These are phyloP conservation scores for Diadromus collaris DNA, from an alignment of 2,888 invertebrate genomes.

Conservation along the genomic window DNA sequence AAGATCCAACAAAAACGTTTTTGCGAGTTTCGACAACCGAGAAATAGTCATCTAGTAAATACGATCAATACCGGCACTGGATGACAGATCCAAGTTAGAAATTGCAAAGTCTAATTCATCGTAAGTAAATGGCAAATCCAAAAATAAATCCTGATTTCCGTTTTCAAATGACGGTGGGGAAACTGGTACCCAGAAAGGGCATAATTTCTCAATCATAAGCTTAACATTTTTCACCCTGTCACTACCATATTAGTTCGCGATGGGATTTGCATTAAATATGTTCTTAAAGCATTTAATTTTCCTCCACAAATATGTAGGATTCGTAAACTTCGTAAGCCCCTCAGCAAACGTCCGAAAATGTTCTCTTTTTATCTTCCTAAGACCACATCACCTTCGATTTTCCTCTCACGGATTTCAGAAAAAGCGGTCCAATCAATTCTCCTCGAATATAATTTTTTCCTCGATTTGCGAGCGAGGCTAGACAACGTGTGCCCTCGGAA, in stretches of 20 bases:
- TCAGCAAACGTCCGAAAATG: constrained; percentile 30
- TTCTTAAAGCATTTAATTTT: constrained; percentile 45
- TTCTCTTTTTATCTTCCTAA: constrained; percentile 33
- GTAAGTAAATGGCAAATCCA: constrained; percentile 32
- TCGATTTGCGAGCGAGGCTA: neutral
- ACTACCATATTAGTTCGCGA: constrained; percentile 27
- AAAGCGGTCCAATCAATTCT: constrained; percentile 40
- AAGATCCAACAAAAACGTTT: too few relatives aligned
- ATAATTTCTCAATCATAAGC: constrained; percentile 20
- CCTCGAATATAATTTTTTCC: constrained; percentile 20
- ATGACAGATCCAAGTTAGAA: constrained; percentile 29
- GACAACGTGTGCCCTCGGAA: neutral
- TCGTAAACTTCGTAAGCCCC: constrained; percentile 27
- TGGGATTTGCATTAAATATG: constrained; percentile 36
- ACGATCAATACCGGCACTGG: constrained; percentile 43
- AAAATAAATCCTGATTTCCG: constrained; percentile 19
- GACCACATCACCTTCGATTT: constrained; percentile 2
- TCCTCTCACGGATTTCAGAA: neutral
- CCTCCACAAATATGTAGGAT: constrained; percentile 33
- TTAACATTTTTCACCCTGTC: constrained; percentile 17
- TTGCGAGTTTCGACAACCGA: too few relatives aligned
- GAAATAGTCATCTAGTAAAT: constrained; percentile 50
- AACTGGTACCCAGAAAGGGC: constrained; percentile 6
- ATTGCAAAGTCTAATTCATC: constrained; percentile 42
- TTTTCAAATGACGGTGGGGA: constrained; percentile 23